Evolutionary conservation across 2,888 invertebrate genomes (phyloP).

Genomic region (Adelphocoris suturalis): DNA sequence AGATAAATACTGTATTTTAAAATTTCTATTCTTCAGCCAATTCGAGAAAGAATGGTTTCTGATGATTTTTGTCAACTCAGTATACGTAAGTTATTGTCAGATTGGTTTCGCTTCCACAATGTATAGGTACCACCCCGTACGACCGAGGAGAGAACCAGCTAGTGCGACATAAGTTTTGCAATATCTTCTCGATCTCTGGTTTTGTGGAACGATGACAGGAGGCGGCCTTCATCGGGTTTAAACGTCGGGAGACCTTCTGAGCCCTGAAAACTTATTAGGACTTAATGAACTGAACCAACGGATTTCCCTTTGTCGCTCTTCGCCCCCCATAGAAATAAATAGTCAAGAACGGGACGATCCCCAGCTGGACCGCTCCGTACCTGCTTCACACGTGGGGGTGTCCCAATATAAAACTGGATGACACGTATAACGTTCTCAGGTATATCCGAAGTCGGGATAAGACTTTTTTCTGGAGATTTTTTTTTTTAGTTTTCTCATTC

Average conservation of each 20-base stretch:
- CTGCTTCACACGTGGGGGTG: conserved; percentile 55
- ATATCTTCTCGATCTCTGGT: not conserved
- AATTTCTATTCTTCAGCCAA: too few species aligned
- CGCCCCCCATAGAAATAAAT: conserved; percentile 44
- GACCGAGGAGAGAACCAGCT: too few species aligned
- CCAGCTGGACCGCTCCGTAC: conserved; percentile 13
- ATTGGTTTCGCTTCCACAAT: too few species aligned
- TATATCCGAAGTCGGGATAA: conserved; percentile 35
- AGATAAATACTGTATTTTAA: too few species aligned
- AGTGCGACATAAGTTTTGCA: not conserved
- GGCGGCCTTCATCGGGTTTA: not conserved
- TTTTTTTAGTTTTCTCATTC: conserved; percentile 42
- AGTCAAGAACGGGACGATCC: not conserved
- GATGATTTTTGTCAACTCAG: too few species aligned
- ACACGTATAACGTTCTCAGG: conserved; percentile 57
- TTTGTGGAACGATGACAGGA: not conserved
- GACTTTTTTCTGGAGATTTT: not conserved
- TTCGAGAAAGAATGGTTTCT: too few species aligned
- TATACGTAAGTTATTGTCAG: too few species aligned
- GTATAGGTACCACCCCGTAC: too few species aligned
- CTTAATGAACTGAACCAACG: conserved; percentile 59
- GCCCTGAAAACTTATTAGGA: conserved; percentile 30
- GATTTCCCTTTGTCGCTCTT: conserved; percentile 15
- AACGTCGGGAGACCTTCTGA: not conserved
- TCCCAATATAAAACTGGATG: conserved; percentile 62